Evolutionary conservation across 2,888 invertebrate species (phyloP), one percentile per base, ranked within the genome.

Genomic region (Rhynchonema sp.): DNA sequence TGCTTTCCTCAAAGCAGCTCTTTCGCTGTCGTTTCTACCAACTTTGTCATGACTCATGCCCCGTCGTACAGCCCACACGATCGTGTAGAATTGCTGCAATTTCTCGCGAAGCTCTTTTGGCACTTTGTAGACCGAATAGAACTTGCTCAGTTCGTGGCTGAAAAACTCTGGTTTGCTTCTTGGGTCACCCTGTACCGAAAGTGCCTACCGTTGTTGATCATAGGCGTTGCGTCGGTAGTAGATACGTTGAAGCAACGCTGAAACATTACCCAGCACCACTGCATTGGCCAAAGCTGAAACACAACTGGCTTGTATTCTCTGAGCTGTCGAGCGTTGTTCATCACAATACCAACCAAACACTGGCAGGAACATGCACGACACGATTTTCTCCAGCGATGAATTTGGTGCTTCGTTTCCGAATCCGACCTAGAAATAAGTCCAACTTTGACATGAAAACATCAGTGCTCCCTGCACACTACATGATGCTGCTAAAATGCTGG

Each of bases 21-120:
- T n/a, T n/a, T n/a, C n/a, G n/a, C n/a, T n/a, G n/a, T n/a, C n/a
- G n/a, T n/a, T n/a, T n/a, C n/a, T n/a, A n/a, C n/a, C n/a, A n/a
- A n/a, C 92, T 84, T 92, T 91, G 72, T 88, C 86, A 67, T 89
- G 87, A 75, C 92, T 91, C 70, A 94, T 92, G 60, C 92, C 92
- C 74, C 91, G 90, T 77, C 91, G 92, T 63, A 94, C 81, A 22
- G 91, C 90, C 92, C 92, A 94, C 82, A 87, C 90, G n/a, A 92
- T 92, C 76, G 92, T 91, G 74, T 92, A 92, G 75, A 91, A 92
- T 74, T 94, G 92, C 73, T 90, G 88, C 84, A 94, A 91, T 63
- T 92, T 79, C 73, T 89, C 89, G 74, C 91, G 90, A 63, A 94
- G 79, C 73, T 89, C 88, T 72, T 89, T 88, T 1, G 92, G 92